Evolutionary conservation across 1,140 invertebrate genomes (phyloP).

Genomic region (Marisa cornuarietis): DNA sequence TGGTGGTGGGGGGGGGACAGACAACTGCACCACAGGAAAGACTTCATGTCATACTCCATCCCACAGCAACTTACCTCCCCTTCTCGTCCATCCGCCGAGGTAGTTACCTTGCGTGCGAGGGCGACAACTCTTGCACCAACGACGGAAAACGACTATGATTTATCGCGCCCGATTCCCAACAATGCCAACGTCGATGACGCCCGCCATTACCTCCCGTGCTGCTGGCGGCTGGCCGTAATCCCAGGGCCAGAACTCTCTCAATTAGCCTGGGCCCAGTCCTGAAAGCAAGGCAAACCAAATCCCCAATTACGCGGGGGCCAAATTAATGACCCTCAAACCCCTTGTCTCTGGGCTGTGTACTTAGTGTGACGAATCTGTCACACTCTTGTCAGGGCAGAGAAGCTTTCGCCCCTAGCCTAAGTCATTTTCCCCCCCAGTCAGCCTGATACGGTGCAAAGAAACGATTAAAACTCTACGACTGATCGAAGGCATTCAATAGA

Average conservation of each 20-base stretch:
- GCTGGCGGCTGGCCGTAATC: constrained; percentile 1
- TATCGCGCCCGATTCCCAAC: too few species aligned
- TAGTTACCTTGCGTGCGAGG: too few species aligned
- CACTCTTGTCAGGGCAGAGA: constrained; percentile 15
- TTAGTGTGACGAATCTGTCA: constrained; percentile 24
- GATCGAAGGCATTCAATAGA: too few species aligned
- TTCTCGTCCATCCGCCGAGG: too few species aligned
- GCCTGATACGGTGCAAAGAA: background rate
- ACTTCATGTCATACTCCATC: too few species aligned
- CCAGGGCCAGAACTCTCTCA: constrained; percentile 20
- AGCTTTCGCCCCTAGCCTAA: constrained; percentile 6
- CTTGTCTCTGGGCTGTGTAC: constrained; percentile 25
- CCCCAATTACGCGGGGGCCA: constrained; percentile 27
- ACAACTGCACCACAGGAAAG: too few species aligned
- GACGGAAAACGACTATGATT: background rate
- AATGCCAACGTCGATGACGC: too few species aligned
- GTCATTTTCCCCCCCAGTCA: background rate
- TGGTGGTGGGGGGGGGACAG: too few species aligned
- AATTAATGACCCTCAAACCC: constrained; percentile 29
- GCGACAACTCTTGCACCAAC: background rate
- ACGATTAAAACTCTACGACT: too few species aligned
- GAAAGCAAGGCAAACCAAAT: constrained; percentile 22
- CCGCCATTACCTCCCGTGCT: too few species aligned
- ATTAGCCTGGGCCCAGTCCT: constrained; percentile 18
- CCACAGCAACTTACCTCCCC: too few species aligned